Conservation (phyloP, 2,113 vertebrate species). For the Promerops cafer region DNA sequence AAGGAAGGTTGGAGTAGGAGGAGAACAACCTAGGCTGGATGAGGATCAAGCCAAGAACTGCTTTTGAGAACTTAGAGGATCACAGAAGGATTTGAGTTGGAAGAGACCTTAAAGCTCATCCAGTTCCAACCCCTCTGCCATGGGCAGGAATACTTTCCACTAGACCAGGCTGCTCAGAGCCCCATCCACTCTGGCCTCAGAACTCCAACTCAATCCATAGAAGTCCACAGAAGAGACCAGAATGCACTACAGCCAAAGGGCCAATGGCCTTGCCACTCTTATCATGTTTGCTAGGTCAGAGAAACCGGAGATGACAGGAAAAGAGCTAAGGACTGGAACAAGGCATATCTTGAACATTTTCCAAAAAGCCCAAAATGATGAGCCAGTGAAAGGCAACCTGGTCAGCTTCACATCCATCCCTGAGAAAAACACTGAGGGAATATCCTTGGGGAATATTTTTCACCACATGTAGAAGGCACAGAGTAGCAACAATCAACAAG, state of each 20-base stretch:
- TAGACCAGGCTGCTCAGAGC: neutral
- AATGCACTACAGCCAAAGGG: neutral
- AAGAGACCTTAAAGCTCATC: neutral
- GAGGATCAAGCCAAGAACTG: neutral
- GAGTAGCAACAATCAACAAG: neutral
- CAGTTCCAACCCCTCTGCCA: neutral
- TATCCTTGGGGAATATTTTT: neutral
- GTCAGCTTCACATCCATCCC: neutral
- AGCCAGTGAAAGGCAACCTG: neutral
- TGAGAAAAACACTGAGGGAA: neutral
- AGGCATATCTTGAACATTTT: neutral
- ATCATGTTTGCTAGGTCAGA: neutral
- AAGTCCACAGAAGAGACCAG: neutral
- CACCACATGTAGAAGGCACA: neutral
- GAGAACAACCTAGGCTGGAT: neutral
- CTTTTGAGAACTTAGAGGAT: neutral
- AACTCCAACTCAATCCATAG: neutral
- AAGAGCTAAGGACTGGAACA: neutral
- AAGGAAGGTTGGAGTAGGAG: neutral
- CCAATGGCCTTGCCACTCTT: neutral
- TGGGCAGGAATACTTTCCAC: neutral
- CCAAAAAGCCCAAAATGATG: neutral
- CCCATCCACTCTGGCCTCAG: neutral
- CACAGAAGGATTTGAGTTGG: neutral
- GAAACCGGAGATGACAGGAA: neutral